phyloP scores from a whole-genome alignment of 2,888 invertebrate genomes.

The Lamellibrachia columna region DNA sequence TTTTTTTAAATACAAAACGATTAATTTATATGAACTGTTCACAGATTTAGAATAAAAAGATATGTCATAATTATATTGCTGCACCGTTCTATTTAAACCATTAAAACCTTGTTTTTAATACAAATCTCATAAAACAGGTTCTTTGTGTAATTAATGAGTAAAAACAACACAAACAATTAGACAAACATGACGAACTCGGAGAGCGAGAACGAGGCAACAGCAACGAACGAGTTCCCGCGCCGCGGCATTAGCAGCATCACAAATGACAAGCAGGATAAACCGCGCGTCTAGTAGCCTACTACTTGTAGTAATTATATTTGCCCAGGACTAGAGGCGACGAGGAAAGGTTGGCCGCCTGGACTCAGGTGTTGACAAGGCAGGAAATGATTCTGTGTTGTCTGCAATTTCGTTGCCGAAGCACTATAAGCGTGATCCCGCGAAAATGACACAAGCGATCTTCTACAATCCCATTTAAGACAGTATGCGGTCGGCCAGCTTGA shows the following conservation, averaged over 20 bases:
- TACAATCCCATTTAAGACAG: constrained; percentile 1
- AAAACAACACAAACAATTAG: not conserved
- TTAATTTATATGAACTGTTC: too few relatives aligned
- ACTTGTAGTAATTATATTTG: not conserved
- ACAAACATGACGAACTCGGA: not conserved
- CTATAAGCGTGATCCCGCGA: constrained; percentile 16
- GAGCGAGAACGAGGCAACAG: not conserved
- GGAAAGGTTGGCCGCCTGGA: not conserved
- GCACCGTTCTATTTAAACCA: too few relatives aligned
- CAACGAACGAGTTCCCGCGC: not conserved
- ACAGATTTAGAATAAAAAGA: too few relatives aligned
- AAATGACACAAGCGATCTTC: constrained; percentile 4
- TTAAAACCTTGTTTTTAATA: too few relatives aligned
- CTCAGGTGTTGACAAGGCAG: constrained; percentile 11
- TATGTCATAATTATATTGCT: too few relatives aligned
- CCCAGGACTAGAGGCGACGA: not conserved
- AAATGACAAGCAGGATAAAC: constrained; percentile 12
- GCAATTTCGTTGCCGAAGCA: not conserved
- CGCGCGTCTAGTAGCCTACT: not conserved
- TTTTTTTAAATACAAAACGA: too few relatives aligned
- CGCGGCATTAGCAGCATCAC: not conserved
- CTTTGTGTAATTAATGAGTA: too few relatives aligned
- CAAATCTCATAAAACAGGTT: too few relatives aligned
- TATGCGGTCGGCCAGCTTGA: not conserved
- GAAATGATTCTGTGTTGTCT: constrained; percentile 1